Conservation (phyloP, 1,140 invertebrate species). For the Phthorimaea operculella region DNA sequence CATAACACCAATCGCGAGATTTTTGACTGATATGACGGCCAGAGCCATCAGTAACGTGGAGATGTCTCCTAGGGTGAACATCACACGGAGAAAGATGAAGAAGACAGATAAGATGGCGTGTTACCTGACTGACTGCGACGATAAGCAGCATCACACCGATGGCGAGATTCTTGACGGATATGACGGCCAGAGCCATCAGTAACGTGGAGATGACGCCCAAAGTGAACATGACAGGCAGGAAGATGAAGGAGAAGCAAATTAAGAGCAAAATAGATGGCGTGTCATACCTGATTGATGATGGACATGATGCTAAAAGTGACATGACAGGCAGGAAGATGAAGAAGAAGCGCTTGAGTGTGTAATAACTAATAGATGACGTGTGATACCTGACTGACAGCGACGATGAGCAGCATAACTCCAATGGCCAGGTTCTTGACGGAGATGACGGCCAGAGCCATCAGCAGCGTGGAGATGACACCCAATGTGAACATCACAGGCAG, state of each 20-base stretch:
- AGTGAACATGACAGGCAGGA: conserved; percentile 71
- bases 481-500: conserved; percentile 71
- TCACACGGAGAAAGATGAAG: too few relatives aligned
- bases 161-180: conserved; percentile 71
- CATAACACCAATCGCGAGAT: conserved; percentile 68
- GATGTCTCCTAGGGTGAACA: too few relatives aligned
- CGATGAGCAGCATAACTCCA: conserved; percentile 63
- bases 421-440: conserved; percentile 73
- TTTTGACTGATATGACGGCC: conserved; percentile 73
- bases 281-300: too few relatives aligned
- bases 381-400: conserved; percentile 63
- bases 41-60: conserved; percentile 69
- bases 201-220: conserved; percentile 71
- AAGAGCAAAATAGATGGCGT: too few relatives aligned
- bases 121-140: conserved; percentile 61
- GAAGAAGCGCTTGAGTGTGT: too few relatives aligned
- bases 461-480: conserved; percentile 70
- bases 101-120: too few relatives aligned
- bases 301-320: too few relatives aligned
- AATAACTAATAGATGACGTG: too few relatives aligned
- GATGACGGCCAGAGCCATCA: conserved; percentile 70
- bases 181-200: conserved; percentile 69
- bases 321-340: too few relatives aligned
- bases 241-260: conserved; percentile 65
- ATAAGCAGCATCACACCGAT: conserved; percentile 67